Evolutionary conservation across 2,113 vertebrate species (phyloP).

Genomic region (Sturnira hondurensis): DNA sequence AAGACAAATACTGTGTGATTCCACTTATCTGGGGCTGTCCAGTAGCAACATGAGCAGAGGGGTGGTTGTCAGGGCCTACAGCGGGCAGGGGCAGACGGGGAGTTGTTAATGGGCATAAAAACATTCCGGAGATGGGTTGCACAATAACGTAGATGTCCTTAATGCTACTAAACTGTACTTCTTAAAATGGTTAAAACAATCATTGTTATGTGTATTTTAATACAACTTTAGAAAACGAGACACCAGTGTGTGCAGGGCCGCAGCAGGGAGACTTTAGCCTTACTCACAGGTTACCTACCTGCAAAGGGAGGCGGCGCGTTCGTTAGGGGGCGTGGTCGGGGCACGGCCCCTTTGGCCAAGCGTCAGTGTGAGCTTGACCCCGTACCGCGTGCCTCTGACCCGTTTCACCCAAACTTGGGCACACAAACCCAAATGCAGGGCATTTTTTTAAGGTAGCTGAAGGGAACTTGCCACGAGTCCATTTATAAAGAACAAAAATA

Average conservation of each 20-base stretch:
- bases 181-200: not conserved
- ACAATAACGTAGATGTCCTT: not conserved
- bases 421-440: not conserved
- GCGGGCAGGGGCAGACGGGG: not conserved
- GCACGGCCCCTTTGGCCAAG: not conserved
- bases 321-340: not conserved
- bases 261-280: not conserved
- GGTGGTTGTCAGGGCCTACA: not conserved
- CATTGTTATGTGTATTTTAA: not conserved
- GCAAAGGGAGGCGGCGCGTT: not conserved
- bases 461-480: not conserved
- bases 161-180: not conserved
- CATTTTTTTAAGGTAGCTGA: not conserved
- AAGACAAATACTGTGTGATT: not conserved
- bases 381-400: not conserved
- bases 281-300: not conserved
- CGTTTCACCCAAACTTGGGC: not conserved
- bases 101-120: not conserved
- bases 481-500: not conserved
- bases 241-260: not conserved
- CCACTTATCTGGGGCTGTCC: not conserved
- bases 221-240: not conserved
- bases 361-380: not conserved
- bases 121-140: not conserved
- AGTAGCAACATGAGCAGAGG: not conserved